phyloP scores from a whole-genome alignment of 2,797 vertebrate genomes.

The Micromesistius poutassou region DNA sequence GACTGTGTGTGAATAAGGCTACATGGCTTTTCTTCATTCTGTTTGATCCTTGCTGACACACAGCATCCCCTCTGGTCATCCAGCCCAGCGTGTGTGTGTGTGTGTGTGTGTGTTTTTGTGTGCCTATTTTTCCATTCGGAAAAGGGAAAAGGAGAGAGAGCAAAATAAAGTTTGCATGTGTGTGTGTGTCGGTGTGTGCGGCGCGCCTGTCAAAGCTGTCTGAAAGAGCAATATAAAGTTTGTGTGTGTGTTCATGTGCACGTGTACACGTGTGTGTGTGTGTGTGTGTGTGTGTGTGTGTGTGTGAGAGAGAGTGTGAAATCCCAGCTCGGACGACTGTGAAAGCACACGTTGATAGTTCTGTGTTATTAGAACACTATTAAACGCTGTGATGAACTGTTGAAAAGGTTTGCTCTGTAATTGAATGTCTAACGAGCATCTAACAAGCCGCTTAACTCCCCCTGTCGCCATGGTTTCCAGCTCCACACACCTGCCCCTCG shows the following conservation, averaged over 20 bases:
- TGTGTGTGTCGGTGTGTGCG: slow-evolving; percentile 16
- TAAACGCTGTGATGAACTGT: too few relatives aligned
- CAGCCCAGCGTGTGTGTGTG: slow-evolving; percentile 22
- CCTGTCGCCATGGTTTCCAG: too few relatives aligned
- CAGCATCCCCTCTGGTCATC: slow-evolving; percentile 53
- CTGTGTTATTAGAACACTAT: too few relatives aligned
- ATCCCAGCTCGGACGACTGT: not conserved
- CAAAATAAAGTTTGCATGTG: slow-evolving; percentile 2
- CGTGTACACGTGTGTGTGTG: slow-evolving; percentile 4
- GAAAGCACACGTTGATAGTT: too few relatives aligned
- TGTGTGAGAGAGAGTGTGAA: too few relatives aligned
- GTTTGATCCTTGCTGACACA: slow-evolving; percentile 68
- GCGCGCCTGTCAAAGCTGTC: not conserved
- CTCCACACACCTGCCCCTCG: too few relatives aligned
- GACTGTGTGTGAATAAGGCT: slow-evolving; percentile 15
- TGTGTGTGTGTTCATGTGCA: not conserved
- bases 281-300: not conserved
- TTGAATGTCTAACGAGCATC: slow-evolving; percentile 26
- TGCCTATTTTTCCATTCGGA: slow-evolving; percentile 10
- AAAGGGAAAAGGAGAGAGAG: not conserved
- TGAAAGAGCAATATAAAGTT: not conserved
- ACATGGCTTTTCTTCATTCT: slow-evolving; percentile 65
- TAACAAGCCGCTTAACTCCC: slow-evolving; percentile 20
- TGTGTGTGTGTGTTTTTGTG: not conserved
- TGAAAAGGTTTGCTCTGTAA: not conserved